Evolutionary conservation across 2,888 invertebrate species (phyloP), one percentile per base, ranked within the genome.

Genomic region (Eristalis tenax): DNA sequence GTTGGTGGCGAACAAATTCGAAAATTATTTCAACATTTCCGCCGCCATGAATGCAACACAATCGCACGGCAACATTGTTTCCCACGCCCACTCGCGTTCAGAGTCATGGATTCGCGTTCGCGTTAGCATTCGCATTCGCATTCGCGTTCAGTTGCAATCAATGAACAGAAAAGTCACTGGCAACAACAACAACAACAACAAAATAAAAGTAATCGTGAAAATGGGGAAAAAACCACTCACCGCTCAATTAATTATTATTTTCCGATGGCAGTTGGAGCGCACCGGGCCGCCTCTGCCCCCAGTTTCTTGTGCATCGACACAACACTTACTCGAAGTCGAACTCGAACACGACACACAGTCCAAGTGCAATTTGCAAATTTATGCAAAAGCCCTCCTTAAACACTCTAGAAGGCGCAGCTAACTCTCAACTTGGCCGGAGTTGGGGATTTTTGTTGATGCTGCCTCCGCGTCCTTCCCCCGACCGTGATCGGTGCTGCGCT

Each of bases 201-300:
- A 90, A 38, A 57, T 10, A 69, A 61, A 69, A 69, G 61, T 74
- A 65, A 66, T 15, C 43, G 83, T 83, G 75, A 80, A 83, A 87
- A 87, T 87, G 87, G 87, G 78, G 69, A 87, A n/a, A 87, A 87
- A 87, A 83, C 87, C 87, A 83, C 87, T 87, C 87, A 83, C 76
- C 83, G 87, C 87, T 87, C 87, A 87, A 87, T 87, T 87, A 87
- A 87, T 87, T 87, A 87, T 87, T 87, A 87, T 80, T 87, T 87
- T 83, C 83, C 83, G 74, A 83, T 87, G 87, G 84, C 77, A 77
- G 81, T 77, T 75, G 40, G 40, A 43, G 43, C 23, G 22, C 77
- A 50, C 26, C 11, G 5, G 4, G 59, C 5, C 3, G 26, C 50
- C 18, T 8, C 50, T 8, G n/a, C 61, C 63, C 50, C 18, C 64